Evolutionary conservation across 2,113 vertebrate genomes (phyloP), one percentile per base, ranked within the genome.

Genomic region (Pitta sordida): DNA sequence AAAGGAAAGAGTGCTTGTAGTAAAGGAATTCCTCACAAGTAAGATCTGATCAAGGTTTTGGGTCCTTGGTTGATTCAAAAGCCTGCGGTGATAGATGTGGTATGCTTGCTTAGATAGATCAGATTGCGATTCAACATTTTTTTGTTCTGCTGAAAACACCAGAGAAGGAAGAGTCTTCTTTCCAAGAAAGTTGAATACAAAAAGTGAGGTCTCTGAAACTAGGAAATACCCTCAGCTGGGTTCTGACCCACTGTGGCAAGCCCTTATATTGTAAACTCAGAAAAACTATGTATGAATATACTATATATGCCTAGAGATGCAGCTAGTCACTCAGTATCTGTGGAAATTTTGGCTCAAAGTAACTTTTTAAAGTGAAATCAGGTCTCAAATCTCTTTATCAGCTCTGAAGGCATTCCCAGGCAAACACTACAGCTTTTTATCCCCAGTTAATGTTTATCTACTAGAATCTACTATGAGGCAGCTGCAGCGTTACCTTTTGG

Each of bases 21-120:
- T 32, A 93, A 91, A 88, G 58, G 37, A 91, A 83, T 88, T 90
- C 75, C 46, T 95, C 68, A 90, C 79, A 95, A 93, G 74, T 88
- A 74, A 95, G 49, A 94, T 96, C 78, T 95, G 89, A 94, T 96
- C 74, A 81, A 94, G 78, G 81, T 56, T 83, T 92, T 91, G 74
- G 39, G 48, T 77, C 79, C 74, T 95, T 81, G 83, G 76, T 90
- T 96, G 55, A 86, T 96, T 96, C 91, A 96, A 93, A 93, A 95
- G 67, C 41, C 68, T 92, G 91, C 3, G 58, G 94, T 91, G 67
- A 95, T 12, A 89, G 90, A 93, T 96, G 91, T 92, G 96, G 94
- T 93, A 56, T 83, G 52, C 49, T 87, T 92, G 41, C 58, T 89
- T 86, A 89, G 52, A 92, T 69, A 92, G 69, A 95, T 91, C 69